Base-by-base conservation (phyloP, 2,113 vertebrate species). In the Pristiophorus japonicus region DNA sequence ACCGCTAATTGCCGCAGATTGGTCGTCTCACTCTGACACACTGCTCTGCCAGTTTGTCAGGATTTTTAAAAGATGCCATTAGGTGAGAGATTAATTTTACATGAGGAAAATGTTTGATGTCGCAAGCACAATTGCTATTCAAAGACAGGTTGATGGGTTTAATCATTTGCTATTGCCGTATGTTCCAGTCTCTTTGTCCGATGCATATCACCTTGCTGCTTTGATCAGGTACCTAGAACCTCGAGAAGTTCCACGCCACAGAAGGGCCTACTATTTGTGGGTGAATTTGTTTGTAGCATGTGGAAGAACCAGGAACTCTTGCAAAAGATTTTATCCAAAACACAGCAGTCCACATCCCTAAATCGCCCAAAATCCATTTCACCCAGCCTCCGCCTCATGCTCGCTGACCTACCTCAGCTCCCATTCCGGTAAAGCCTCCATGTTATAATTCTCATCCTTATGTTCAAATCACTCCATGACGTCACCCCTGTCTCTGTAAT, bases 31-130 rank as follows among this genome's bases (percentile, higher is more conserved):
- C 30, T n/a, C 18, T 63, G 55, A 38, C 59, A 92, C 62, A 2
- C 59, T 51, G 18, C 59, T 22, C n/a, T 38, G n/a, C 55, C 2
- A 38, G 18, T 34, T 92, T 63, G 59, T 38, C 88, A 38, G 59
- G 65, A 92, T 38, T n/a, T n/a, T 62, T 63, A 22, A 63, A 92
- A 92, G 88, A 38, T 38, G 88, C 59, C 22, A 38, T 92, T 65
- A 38, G 62, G 88, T 20, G 88, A 92, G 59, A 92, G 59, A 92
- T 65, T 92, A 63, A 92, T 92, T 92, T 92, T 63, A 62, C 34
- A 62, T 63, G 59, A 92, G 88, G n/a, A 34, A 63, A 65, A 92
- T 10, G n/a, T 92, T 92, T 92, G 88, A 38, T 62, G 7, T 91
- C 55, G 34, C 1, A 7, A 55, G 88, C 62, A 20, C 18, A n/a